These are phyloP conservation scores for Hydropsyche betteni DNA, from an alignment of 2,888 invertebrate species.

Conservation along the genomic window DNA sequence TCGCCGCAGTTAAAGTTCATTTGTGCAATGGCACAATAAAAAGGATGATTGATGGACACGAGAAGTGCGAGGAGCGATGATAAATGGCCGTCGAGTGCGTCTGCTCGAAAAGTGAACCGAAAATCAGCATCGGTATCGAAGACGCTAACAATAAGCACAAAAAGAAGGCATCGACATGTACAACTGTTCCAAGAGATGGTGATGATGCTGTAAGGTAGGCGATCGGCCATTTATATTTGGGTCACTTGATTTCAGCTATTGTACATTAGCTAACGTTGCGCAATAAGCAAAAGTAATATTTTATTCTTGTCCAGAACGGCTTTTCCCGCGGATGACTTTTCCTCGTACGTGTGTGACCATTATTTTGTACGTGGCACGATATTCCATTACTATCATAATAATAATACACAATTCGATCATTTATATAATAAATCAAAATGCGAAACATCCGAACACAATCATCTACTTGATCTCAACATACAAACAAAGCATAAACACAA, in stretches of 20 bases:
- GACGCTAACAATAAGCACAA: constrained; percentile 2
- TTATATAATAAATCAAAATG: too few species aligned
- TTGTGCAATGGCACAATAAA: constrained; percentile 26
- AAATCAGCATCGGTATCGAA: background rate
- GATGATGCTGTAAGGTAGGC: constrained; percentile 31
- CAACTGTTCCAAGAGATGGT: background rate
- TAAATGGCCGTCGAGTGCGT: constrained; percentile 27
- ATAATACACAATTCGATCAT: background rate
- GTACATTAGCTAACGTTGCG: constrained; percentile 27
- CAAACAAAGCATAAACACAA: too few species aligned
- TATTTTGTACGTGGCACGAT: too few species aligned
- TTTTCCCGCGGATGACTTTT: background rate
- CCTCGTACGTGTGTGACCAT: background rate
- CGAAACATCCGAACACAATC: too few species aligned
- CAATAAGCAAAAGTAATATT: constrained; percentile 7
- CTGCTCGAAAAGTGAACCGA: constrained; percentile 9
- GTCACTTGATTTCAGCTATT: constrained; percentile 29
- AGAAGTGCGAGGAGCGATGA: constrained; percentile 10
- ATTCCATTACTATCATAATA: background rate
- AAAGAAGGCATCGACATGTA: background rate
- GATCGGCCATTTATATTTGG: constrained; percentile 20
- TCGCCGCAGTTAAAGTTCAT: constrained; percentile 27
- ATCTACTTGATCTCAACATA: too few species aligned
- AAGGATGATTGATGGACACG: constrained; percentile 9
- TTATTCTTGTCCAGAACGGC: background rate